These are phyloP conservation scores for Raphicerus campestris DNA, from an alignment of 2,113 vertebrate species.

Conservation along the genomic window DNA sequence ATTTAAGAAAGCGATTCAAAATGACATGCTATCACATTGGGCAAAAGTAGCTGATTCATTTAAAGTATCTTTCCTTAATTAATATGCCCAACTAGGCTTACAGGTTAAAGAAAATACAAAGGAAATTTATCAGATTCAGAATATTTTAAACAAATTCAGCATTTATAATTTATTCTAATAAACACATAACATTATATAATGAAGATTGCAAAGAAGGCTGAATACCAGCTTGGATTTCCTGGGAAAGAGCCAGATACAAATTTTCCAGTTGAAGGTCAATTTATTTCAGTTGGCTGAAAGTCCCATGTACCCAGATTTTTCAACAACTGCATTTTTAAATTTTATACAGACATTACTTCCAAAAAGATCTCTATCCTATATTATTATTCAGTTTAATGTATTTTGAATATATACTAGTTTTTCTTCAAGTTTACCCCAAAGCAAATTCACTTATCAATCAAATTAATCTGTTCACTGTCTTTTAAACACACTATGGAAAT, in stretches of 20 bases:
- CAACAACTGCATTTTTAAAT: neutral
- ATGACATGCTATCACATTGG: neutral
- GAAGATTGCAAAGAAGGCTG: neutral
- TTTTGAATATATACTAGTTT: neutral
- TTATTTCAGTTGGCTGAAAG: neutral
- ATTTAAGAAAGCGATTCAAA: constrained; percentile 40
- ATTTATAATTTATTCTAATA: constrained; percentile 28
- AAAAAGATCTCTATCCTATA: neutral
- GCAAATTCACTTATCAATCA: neutral
- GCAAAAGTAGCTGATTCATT: neutral
- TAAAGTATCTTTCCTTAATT: constrained; percentile 31
- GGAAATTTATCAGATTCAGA: constrained; percentile 26
- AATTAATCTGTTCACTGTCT: neutral
- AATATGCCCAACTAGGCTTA: neutral
- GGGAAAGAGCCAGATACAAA: neutral
- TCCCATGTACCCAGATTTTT: neutral
- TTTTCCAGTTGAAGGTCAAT: neutral
- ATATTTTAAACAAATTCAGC: neutral
- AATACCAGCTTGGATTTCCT: neutral
- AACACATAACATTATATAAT: neutral
- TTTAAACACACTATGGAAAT: neutral
- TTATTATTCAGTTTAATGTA: neutral
- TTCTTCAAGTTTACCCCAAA: neutral
- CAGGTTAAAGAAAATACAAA: neutral
- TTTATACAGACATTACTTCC: neutral